Percentiles rank a stretch among this genome's conserved stretches.
These are phyloP conservation scores for Clarias batrachus DNA, from an alignment of 2,113 vertebrate species.

Conservation along the genomic window DNA sequence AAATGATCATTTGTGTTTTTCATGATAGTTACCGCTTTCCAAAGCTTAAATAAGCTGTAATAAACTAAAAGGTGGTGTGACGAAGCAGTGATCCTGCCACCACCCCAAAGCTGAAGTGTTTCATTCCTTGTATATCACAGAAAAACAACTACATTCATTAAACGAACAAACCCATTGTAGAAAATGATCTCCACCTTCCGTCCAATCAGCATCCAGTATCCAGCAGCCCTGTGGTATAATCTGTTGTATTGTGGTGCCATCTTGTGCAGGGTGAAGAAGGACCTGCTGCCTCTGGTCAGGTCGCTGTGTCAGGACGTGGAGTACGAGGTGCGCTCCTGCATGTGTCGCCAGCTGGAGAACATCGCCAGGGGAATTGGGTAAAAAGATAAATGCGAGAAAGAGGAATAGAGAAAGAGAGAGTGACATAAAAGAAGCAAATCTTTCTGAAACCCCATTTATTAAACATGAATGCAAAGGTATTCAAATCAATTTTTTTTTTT, in stretches of 20 bases:
- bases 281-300: conserved; percentile 87
- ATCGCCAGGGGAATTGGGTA: conserved; percentile 88
- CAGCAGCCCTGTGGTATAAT: neutral
- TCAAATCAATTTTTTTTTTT: neutral
- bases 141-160: neutral
- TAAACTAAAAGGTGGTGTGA: neutral
- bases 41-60: neutral
- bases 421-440: neutral
- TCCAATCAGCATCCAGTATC: neutral
- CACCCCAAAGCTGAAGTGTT: neutral
- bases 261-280: conserved; percentile 82
- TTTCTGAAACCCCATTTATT: neutral
- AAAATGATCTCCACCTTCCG: neutral
- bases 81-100: neutral
- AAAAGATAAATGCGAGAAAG: conserved; percentile 51
- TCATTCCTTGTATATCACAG: neutral
- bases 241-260: neutral
- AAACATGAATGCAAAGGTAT: neutral
- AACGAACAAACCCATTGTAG: neutral
- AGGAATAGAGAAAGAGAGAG: neutral
- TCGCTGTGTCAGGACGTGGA: conserved; percentile 90
- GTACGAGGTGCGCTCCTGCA: conserved; percentile 88
- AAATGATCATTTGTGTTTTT: neutral
- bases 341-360: conserved; percentile 89
- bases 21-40: neutral